Percentiles rank a stretch among this genome's conserved stretches.
These are phyloP conservation scores for Arctocebus calabarensis DNA, from an alignment of 2,797 vertebrate genomes.

Conservation along the genomic window DNA sequence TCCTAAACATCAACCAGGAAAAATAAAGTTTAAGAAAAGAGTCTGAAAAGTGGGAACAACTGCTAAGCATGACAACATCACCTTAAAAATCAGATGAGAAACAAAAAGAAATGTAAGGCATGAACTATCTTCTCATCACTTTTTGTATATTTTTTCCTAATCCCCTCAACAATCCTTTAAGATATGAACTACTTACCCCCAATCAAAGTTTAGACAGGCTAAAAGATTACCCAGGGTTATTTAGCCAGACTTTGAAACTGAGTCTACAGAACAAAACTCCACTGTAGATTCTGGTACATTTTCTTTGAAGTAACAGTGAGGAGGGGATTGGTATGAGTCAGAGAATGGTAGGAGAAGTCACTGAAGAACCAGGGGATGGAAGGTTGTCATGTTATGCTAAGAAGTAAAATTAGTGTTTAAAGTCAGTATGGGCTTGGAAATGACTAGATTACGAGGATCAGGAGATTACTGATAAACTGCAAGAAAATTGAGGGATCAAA, in stretches of 20 bases:
- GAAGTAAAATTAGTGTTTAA: no score
- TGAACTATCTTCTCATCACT: neutral
- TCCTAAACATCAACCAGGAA: neutral
- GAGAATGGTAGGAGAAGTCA: neutral
- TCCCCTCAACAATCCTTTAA: neutral
- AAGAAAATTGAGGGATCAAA: no score
- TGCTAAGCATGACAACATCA: neutral
- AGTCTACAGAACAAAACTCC: neutral
- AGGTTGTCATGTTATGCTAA: no score
- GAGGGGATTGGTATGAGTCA: neutral
- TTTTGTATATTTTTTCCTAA: neutral
- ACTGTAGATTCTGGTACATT: neutral
- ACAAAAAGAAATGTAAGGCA: neutral
- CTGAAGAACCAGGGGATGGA: no score
- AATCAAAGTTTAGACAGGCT: neutral
- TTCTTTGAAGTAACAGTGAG: neutral
- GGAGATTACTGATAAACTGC: no score
- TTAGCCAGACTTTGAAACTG: neutral
- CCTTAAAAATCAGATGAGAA: neutral
- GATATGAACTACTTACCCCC: neutral
- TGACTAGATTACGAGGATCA: no score
- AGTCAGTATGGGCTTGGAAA: no score
- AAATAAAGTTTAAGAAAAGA: constrained; percentile 6
- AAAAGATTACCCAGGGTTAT: neutral
- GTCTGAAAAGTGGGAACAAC: neutral